These are phyloP conservation scores for Chelonus insularis DNA, from an alignment of 1,140 invertebrate genomes.

Conservation along the genomic window DNA sequence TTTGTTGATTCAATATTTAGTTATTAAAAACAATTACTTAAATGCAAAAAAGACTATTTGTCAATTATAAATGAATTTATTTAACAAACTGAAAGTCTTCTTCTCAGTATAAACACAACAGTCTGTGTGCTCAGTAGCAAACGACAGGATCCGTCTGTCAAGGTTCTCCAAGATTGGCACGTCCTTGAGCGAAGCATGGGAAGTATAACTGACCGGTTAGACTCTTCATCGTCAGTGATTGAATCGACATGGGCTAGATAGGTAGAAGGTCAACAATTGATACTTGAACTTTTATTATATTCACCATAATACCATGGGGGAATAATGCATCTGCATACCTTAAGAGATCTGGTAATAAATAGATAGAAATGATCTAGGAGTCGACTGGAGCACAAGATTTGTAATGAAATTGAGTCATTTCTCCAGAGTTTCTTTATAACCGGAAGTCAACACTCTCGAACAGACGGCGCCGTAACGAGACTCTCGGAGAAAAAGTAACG, in stretches of 20 bases:
- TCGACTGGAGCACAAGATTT: not conserved
- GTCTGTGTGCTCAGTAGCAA: too few species aligned
- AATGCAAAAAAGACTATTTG: too few species aligned
- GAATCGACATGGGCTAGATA: not conserved
- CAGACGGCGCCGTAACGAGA: conserved; percentile 14
- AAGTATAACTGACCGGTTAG: not conserved
- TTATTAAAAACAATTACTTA: too few species aligned
- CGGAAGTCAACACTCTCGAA: conserved; percentile 21
- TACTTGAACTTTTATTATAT: not conserved
- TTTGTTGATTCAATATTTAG: too few species aligned
- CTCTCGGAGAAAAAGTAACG: conserved; percentile 15
- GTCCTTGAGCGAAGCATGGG: conserved; percentile 24
- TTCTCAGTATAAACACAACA: too few species aligned
- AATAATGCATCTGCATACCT: not conserved
- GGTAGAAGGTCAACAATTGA: not conserved
- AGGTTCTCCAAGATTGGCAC: conserved; percentile 27
- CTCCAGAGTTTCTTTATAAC: conserved; percentile 17
- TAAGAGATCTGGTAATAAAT: too few species aligned
- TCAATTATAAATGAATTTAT: too few species aligned
- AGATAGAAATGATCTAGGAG: too few species aligned
- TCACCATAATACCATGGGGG: not conserved
- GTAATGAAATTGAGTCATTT: conserved; percentile 20
- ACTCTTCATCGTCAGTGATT: not conserved
- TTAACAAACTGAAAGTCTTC: too few species aligned
- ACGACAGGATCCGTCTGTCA: conserved; percentile 28